Conservation (phyloP, 2,888 invertebrate species). For the Pseudanteris insignis region DNA sequence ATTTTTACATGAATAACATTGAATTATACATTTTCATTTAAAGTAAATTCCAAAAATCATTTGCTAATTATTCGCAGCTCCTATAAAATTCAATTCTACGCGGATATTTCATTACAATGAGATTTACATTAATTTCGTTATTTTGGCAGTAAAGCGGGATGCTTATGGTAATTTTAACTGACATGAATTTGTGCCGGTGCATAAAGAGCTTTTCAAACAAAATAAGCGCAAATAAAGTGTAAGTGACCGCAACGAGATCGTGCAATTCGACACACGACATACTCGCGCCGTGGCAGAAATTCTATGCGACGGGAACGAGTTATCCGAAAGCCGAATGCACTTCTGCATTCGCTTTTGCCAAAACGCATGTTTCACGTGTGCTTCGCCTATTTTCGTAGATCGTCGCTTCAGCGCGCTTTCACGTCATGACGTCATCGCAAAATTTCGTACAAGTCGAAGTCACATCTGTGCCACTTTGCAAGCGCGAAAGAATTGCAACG, state of each 20-base stretch:
- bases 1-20: too few species aligned
- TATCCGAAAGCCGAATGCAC: conserved; percentile 26
- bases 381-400: conserved; percentile 44
- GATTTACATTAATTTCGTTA: too few species aligned
- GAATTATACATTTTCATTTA: too few species aligned
- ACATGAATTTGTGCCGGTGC: too few species aligned
- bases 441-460: conserved; percentile 9
- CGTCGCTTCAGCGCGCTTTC: conserved; percentile 27
- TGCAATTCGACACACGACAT: conserved; percentile 23
- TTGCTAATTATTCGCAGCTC: too few species aligned
- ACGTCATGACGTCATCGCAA: conserved; percentile 29
- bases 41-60: too few species aligned
- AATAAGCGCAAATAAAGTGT: conserved; percentile 11
- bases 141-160: too few species aligned
- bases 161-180: too few species aligned
- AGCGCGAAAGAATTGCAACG: conserved; percentile 4
- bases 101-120: too few species aligned
- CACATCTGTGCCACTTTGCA: conserved; percentile 1
- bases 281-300: conserved; percentile 24
- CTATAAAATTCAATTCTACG: too few species aligned
- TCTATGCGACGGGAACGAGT: conserved; percentile 22
- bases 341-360: conserved; percentile 34
- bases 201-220: too few species aligned
- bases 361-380: conserved; percentile 42
- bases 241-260: conserved; percentile 28